Base-by-base conservation (phyloP, 2,113 vertebrate species). In the Notothenia rossii region DNA sequence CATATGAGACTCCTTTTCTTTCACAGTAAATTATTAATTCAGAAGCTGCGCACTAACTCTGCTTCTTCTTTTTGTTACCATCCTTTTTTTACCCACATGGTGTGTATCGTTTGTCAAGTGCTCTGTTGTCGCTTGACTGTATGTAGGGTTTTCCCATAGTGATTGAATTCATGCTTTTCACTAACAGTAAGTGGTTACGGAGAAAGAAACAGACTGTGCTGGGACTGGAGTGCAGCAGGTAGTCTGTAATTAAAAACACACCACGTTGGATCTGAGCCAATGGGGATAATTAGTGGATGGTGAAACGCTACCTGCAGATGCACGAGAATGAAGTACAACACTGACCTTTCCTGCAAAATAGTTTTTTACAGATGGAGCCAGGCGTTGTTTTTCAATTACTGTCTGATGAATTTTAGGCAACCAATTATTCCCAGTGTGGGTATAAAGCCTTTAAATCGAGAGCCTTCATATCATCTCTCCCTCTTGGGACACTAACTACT, bases 201-300 rank as follows among this genome's bases (percentile, higher is more conserved):
- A 63, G 62, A 80, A 69, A 75, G 40, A 84, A 72, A 65, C 45
- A 11, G 49, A 75, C 40, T 75, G 74, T 66, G 69, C 72, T 77
- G 84, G 77, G 79, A 76, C 58, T 51, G 40, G n/a, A 71, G 69
- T 83, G 43, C 77, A 81, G 81, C 70, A 79, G 79, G 82, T 75
- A 77, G 78, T 40, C 83, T 77, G 86, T 86, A 87, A 85, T 90
- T 87, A 88, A 88, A 90, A 84, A 74, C 75, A 80, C 48, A 62
- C 83, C 51, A 70, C 69, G 55, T 56, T 88, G 82, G 82, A 81
- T 70, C 3, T 50, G 55, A n/a, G 73, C 89, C 88, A 84, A 13
- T 65, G 70, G 69, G 74, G 82, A 67, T 91, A 82, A 86, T 88
- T 84, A 79, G 20, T 82, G 63, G 59, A 80, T 63, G 64, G 55